Base-by-base conservation (phyloP, 2,113 vertebrate genomes). In the Serilophus lunatus region DNA sequence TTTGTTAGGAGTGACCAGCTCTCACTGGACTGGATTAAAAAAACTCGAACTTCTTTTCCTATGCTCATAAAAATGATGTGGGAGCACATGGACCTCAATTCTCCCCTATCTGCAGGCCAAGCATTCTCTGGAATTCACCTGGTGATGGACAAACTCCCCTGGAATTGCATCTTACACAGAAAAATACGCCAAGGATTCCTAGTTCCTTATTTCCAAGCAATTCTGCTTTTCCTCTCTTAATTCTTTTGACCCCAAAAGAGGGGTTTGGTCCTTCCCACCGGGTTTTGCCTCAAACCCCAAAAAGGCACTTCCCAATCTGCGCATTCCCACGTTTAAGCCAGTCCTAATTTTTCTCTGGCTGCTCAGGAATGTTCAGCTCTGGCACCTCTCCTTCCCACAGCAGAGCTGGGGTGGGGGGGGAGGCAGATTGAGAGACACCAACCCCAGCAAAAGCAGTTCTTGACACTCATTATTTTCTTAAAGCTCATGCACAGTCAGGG, bases 291-390 rank as follows among this genome's bases (percentile, higher is more conserved):
- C 35, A 59, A 7, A 14, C 31, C 51, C 56, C 72, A 35, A 79
- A 61, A 56, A 53, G 4, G 47, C 51, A 42, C 26, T 42, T 22
- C 28, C 1, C 8, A 15, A 11, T 1, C 82, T 22, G 10, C 24
- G 11, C 19, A 1, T 33, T 26, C 68, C 65, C 74, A 57, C 45
- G 6, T 0, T 2, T 0, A 18, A 47, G n/a, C 2, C 2, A 15
- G 10, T 3, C 16, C 3, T 1, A 6, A 16, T 72, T 44, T 18
- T 29, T 33, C 76, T 9, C 0, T 0, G 3, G 28, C 33, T 35
- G 8, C 6, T 7, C 12, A 50, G 18, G 12, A 18, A 24, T 7
- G 14, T 16, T 49, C 17, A 12, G 61, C 11, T 13, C 11, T 0
- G 9, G 26, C 53, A 36, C 35, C 57, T 50, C 70, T 28, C 50